Conservation (phyloP, 2,888 invertebrate species). For the Neocrepidodera transversa region DNA sequence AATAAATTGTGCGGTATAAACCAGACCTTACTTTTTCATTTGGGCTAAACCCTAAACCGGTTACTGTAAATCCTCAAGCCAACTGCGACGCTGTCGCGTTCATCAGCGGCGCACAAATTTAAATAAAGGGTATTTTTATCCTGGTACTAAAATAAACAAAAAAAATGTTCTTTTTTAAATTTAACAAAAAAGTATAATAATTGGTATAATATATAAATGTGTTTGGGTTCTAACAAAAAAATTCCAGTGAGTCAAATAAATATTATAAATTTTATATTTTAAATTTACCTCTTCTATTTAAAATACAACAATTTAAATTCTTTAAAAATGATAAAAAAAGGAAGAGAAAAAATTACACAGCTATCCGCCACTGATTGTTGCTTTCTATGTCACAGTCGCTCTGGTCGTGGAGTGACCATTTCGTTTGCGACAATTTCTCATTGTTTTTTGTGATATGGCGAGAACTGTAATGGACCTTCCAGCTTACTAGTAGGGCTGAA, state of each 20-base stretch:
- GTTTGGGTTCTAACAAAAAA: too few relatives aligned
- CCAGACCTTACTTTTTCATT: constrained; percentile 25
- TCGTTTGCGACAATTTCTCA: constrained; percentile 38
- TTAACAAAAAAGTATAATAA: too few relatives aligned
- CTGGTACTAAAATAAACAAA: too few relatives aligned
- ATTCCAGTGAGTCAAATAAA: too few relatives aligned
- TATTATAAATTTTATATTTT: too few relatives aligned
- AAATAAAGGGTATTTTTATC: too few relatives aligned
- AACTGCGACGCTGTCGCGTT: constrained; percentile 8
- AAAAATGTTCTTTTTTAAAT: too few relatives aligned
- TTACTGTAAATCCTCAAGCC: constrained; percentile 20
- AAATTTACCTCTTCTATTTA: too few relatives aligned
- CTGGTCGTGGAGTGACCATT: constrained; percentile 20
- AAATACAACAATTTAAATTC: too few relatives aligned
- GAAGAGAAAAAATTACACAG: constrained; percentile 1
- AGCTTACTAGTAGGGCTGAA: constrained; percentile 22
- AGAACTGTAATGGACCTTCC: constrained; percentile 25
- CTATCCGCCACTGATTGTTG: constrained; percentile 7
- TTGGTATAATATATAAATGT: too few relatives aligned
- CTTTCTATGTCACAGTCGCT: constrained; percentile 7
- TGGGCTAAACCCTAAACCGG: constrained; percentile 11
- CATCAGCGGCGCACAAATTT: not conserved
- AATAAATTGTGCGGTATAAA: constrained; percentile 21
- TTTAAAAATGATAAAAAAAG: too few relatives aligned
- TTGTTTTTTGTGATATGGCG: constrained; percentile 33